Evolutionary conservation across 2,888 invertebrate genomes (phyloP), one percentile per base, ranked within the genome.

Genomic region (Selenia dentaria): DNA sequence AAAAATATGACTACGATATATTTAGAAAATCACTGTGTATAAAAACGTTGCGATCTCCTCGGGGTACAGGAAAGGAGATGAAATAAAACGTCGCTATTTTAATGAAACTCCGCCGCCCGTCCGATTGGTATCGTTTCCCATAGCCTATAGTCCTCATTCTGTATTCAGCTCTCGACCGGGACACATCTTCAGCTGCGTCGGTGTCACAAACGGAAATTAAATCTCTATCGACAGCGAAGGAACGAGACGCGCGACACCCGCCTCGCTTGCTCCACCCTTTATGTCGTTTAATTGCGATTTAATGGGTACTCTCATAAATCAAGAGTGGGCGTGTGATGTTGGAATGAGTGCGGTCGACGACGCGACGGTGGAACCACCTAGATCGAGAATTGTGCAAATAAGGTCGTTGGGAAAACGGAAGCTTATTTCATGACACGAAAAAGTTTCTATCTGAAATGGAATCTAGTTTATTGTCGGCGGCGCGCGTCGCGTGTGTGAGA

Each of bases 251-350:
- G 24, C 25, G 36, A 33, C 32, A 37, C 35, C 24, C 26, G 6
- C 27, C n/a, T 9, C 18, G 13, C 6, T 6, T 1, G 28, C 16
- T 16, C 14, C 33, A 42, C 45, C 44, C 37, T 46, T 34, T 28
- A 40, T 38, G 36, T 38, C 36, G 28, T 55, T 49, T 59, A 57
- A 61, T 57, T 61, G 54, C 52, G 33, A 41, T 48, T 55, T 55
- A 56, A 55, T 59, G 55, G 46, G 24, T 28, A 35, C 31, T 40
- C 38, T 32, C 42, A 49, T 57, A 55, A 55, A 57, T 58, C 54
- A 52, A 42, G 34, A 16, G 35, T 14, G 38, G 26, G 37, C 37
- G 37, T 35, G 38, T 31, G 22, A 27, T 13, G 31, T 26, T 12
- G 34, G 26, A 41, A 39, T 31, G 22, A 44, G 35, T 38, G 36